Percentiles rank a stretch among this genome's conserved stretches.
phyloP scores from a whole-genome alignment of 2,113 vertebrate genomes.

The Procavia capensis region DNA sequence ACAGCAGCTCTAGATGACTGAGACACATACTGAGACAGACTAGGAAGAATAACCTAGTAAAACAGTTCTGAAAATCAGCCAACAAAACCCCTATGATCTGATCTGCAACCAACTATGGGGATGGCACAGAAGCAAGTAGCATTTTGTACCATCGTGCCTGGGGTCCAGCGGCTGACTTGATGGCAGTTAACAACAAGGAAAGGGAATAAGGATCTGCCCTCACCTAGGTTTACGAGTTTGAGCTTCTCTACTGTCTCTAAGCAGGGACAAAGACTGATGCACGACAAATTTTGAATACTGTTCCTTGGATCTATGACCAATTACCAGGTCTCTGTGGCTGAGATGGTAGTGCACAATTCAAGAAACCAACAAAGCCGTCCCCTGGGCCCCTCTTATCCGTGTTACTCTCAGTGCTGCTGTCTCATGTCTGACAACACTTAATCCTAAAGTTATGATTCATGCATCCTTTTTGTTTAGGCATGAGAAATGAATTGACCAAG shows the following conservation, averaged over 20 bases:
- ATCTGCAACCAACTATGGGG: neutral
- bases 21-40: neutral
- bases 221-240: neutral
- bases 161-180: too few relatives aligned
- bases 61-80: neutral
- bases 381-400: neutral
- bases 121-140: neutral
- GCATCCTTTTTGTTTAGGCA: conserved; percentile 23
- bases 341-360: neutral
- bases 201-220: neutral
- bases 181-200: neutral
- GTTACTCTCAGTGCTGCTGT: neutral
- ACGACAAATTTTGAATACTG: neutral
- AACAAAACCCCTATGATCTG: neutral
- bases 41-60: neutral
- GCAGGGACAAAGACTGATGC: neutral
- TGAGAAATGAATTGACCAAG: conserved; percentile 41
- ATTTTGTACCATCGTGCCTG: neutral
- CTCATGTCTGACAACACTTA: neutral
- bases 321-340: neutral
- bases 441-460: neutral
- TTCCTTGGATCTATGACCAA: neutral
- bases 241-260: neutral
- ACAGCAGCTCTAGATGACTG: too few relatives aligned
- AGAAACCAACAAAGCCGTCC: too few relatives aligned